These are phyloP conservation scores for Vultur gryphus DNA, from an alignment of 2,797 vertebrate species.

Conservation along the genomic window DNA sequence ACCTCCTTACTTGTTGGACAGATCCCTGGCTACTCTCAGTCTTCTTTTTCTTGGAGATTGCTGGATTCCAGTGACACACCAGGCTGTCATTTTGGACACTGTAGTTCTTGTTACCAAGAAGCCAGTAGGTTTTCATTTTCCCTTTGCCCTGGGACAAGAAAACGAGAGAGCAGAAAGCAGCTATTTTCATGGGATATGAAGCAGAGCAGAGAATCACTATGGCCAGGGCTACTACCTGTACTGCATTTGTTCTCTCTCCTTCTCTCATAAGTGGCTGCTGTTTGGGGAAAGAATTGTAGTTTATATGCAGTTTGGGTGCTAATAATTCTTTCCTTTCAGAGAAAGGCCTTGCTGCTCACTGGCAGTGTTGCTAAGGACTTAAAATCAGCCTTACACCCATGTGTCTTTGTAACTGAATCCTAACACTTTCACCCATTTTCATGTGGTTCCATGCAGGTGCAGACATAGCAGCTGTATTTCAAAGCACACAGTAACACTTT, in stretches of 20 bases:
- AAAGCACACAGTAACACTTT: background rate
- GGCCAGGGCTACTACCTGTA: background rate
- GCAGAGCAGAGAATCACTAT: background rate
- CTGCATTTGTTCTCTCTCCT: background rate
- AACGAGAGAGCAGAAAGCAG: background rate
- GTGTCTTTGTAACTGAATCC: background rate
- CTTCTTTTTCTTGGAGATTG: conserved; percentile 49
- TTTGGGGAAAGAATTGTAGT: background rate
- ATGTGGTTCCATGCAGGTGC: background rate
- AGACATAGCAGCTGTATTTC: background rate
- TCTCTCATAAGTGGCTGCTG: background rate
- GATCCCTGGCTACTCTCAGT: conserved; percentile 3
- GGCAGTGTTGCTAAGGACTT: background rate
- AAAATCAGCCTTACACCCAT: background rate
- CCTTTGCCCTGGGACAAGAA: conserved; percentile 81
- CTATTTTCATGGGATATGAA: background rate
- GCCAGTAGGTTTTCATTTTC: conserved; percentile 89
- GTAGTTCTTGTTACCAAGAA: conserved; percentile 88
- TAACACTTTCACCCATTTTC: background rate
- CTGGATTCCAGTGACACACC: conserved; percentile 89
- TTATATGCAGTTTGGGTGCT: background rate
- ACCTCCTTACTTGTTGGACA: conserved; percentile 35
- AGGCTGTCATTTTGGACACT: conserved; percentile 89
- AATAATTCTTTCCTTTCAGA: background rate
- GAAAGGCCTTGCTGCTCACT: background rate